Evolutionary conservation across 1,140 invertebrate species (phyloP).

Genomic region (Atta cephalotes): DNA sequence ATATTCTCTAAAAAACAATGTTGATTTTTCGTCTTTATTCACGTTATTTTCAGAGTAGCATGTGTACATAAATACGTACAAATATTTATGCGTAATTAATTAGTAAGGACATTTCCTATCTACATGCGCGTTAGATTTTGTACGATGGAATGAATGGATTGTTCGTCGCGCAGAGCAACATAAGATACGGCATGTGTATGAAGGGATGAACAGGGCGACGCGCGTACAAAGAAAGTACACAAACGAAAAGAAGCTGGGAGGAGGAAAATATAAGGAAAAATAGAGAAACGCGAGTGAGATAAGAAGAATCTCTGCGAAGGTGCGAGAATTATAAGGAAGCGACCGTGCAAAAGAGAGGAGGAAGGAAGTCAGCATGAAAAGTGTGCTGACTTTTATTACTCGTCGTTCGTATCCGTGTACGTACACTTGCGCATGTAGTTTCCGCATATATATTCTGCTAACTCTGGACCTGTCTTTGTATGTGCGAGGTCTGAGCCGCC

Average conservation of each 20-base stretch:
- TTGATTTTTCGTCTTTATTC: constrained; percentile 12
- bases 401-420: constrained; percentile 28
- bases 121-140: not conserved
- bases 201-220: not conserved
- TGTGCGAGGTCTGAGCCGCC: not conserved
- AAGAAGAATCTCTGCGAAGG: constrained; percentile 49
- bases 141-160: constrained; percentile 7
- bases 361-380: constrained; percentile 57
- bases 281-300: constrained; percentile 16
- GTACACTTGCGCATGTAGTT: constrained; percentile 1
- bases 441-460: constrained; percentile 20
- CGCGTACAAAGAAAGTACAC: not conserved
- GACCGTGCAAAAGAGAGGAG: not conserved
- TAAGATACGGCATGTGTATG: constrained; percentile 14
- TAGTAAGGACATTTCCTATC: constrained; percentile 17
- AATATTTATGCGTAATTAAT: constrained; percentile 46
- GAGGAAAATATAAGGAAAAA: not conserved
- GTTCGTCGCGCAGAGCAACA: constrained; percentile 13
- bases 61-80: not conserved
- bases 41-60: not conserved
- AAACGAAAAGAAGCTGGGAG: not conserved
- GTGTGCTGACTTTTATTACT: constrained; percentile 68
- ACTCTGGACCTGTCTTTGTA: constrained; percentile 7
- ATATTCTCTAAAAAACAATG: constrained; percentile 4
- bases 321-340: constrained; percentile 51